A percentile compares a stretch with the other conserved stretches of the same genome.
phyloP scores from a whole-genome alignment of 2,113 vertebrate genomes.

The Xiphias gladius region DNA sequence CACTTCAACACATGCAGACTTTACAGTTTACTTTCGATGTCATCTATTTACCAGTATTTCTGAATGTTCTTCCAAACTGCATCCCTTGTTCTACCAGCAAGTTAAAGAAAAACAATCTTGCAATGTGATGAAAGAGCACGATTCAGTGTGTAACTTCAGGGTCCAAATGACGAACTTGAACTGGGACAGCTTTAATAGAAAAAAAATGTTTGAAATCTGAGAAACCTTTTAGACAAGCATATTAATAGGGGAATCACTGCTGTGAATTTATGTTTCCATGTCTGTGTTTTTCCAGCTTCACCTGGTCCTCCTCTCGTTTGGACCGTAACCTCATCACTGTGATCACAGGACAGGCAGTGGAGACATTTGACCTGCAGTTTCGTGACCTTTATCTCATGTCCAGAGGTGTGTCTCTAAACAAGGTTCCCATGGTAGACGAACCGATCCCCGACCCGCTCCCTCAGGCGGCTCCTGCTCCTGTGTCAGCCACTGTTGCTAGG shows the following conservation, averaged over 20 bases:
- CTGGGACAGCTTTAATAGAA: not conserved
- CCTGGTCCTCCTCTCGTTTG: constrained; percentile 93
- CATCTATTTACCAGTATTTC: not conserved
- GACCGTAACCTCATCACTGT: constrained; percentile 95
- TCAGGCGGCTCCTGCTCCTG: constrained; percentile 74
- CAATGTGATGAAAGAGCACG: constrained; percentile 22
- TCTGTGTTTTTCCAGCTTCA: constrained; percentile 88
- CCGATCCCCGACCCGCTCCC: constrained; percentile 88
- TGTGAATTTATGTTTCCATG: constrained; percentile 25
- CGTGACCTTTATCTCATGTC: constrained; percentile 93
- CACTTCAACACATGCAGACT: not conserved
- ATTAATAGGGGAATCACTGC: not conserved
- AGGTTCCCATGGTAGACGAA: constrained; percentile 88
- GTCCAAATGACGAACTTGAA: not conserved
- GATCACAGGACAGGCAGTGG: constrained; percentile 94
- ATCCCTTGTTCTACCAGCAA: not conserved
- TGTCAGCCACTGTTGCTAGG: constrained; percentile 86
- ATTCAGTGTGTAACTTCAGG: constrained; percentile 16
- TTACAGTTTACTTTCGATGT: not conserved
- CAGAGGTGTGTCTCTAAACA: constrained; percentile 89
- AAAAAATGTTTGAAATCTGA: not conserved
- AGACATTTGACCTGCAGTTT: constrained; percentile 95
- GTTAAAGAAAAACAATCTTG: not conserved
- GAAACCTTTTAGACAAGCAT: not conserved
- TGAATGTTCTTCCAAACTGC: not conserved